These are phyloP conservation scores for Ametastegia equiseti DNA, from an alignment of 2,888 invertebrate species.

Conservation along the genomic window DNA sequence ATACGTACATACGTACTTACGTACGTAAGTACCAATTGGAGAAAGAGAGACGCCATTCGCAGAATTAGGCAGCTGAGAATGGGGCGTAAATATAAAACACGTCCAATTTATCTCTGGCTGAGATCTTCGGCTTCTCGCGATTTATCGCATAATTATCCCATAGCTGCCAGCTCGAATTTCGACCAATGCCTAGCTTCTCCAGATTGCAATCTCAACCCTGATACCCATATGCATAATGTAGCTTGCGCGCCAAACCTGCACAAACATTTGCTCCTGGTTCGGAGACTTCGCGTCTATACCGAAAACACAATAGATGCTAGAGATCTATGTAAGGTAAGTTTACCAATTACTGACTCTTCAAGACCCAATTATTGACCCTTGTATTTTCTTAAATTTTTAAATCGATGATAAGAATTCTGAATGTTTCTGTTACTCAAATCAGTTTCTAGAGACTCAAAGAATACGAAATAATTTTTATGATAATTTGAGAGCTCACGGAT, in stretches of 20 bases:
- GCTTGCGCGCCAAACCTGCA: background rate
- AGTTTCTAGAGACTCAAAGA: too few species aligned
- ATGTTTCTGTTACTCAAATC: too few species aligned
- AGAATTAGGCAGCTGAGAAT: background rate
- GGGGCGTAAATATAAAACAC: background rate
- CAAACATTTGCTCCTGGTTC: background rate
- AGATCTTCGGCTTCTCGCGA: background rate
- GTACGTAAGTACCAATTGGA: too few species aligned
- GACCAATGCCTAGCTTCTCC: background rate
- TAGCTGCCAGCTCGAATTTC: background rate
- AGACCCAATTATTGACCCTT: too few species aligned
- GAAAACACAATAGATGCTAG: background rate
- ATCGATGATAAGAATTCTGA: too few species aligned
- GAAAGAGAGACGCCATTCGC: too few species aligned
- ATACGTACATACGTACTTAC: too few species aligned
- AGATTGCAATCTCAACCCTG: background rate
- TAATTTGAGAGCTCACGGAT: too few species aligned
- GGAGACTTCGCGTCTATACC: background rate
- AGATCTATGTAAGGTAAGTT: too few species aligned
- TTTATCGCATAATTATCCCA: background rate
- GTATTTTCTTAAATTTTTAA: too few species aligned
- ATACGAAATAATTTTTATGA: too few species aligned
- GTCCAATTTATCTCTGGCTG: background rate
- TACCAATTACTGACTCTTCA: too few species aligned
- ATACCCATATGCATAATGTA: background rate